Evolutionary conservation across 2,888 invertebrate genomes (phyloP), one percentile per base, ranked within the genome.

Genomic region (Orchesellides sinensis): DNA sequence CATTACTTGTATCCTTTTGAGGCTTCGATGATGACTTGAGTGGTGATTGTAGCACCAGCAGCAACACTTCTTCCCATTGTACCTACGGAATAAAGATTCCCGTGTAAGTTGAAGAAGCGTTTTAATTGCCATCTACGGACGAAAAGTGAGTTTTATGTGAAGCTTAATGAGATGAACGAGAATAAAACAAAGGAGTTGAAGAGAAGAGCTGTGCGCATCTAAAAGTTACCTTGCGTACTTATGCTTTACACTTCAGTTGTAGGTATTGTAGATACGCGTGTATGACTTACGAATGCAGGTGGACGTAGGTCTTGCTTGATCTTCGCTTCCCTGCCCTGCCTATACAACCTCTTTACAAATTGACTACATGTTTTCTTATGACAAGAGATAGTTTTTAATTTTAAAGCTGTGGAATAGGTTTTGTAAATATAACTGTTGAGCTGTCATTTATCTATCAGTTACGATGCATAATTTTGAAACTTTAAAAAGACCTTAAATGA

Each of bases 51-150:
- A 19, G 49, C 5, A 19, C 2, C 5, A 47, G 47, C 6, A 3
- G 49, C 19, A 49, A n/a, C 49, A 49, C 49, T 12, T 35, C 49
- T 49, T 19, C 47, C 17, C 47, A 4, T n/a, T 4, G 54, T 25
- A 47, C 8, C 47, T 3, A 47, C n/a, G n/a, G n/a, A n/a, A n/a
- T n/a, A n/a, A 27, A 14, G 59, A 56, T 45, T 27, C 49, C 79
- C 80, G 80, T 80, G 49, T 23, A 25, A 27, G 59, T 23, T 25
- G 32, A 56, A 73, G 47, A 59, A 68, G 80, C 80, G 80, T 80
- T 80, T 80, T 80, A 80, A 80, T 80, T 80, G 80, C 80, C 80
- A 80, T 80, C 80, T 80, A 80, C 73, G 54, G 80, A 73, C 73
- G 27, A 66, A 80, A 49, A 59, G 52, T 17, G 72, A 80, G 65